A percentile compares a stretch with the other conserved stretches of the same genome.
Evolutionary conservation across 2,797 vertebrate genomes (phyloP).

Genomic region (Todus mexicanus): DNA sequence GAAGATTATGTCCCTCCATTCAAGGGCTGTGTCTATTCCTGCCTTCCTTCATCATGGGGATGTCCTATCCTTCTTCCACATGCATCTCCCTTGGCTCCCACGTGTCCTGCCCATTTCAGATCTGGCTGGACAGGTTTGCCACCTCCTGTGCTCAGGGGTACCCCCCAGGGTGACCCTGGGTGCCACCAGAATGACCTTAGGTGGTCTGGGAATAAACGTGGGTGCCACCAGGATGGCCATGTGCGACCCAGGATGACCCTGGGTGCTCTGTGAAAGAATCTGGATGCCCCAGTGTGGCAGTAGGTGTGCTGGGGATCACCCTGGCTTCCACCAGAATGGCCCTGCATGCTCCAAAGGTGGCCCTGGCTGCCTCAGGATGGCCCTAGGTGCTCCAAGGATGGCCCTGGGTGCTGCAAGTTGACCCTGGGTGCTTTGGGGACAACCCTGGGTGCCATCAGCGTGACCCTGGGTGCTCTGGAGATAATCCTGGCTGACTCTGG

Average conservation of each 20-base stretch:
- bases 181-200: neutral
- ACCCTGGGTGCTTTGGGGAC: neutral
- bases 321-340: neutral
- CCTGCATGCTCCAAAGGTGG: neutral
- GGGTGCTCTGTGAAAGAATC: neutral
- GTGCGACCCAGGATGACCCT: no score
- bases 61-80: accelerated
- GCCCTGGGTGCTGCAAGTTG: neutral
- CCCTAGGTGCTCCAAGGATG: neutral
- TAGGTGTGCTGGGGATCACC: neutral
- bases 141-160: neutral
- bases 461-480: neutral
- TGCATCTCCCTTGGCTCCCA: neutral
- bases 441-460: neutral
- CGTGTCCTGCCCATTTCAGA: neutral
- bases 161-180: no score
- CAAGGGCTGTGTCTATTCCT: neutral
- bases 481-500: neutral
- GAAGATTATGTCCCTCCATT: neutral
- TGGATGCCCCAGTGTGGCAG: neutral
- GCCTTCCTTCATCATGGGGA: neutral
- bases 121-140: neutral
- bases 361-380: neutral
- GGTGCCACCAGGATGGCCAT: neutral
- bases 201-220: neutral